A percentile compares a stretch with the other conserved stretches of the same genome.
Conservation (phyloP, 2,113 vertebrate genomes). For the Heterocephalus glaber region DNA sequence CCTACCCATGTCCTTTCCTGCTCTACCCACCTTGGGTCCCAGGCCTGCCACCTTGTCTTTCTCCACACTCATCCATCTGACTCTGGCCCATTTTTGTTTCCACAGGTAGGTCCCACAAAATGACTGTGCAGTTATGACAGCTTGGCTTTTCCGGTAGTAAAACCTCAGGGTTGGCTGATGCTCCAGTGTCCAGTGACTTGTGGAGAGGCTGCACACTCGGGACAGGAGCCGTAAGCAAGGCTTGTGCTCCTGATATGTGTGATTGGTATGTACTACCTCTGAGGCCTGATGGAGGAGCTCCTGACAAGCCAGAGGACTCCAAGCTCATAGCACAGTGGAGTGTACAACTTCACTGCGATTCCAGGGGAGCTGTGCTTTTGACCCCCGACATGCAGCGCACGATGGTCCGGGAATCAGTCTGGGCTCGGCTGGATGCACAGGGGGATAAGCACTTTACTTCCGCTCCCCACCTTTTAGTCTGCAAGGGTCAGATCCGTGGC, state of each 20-base stretch:
- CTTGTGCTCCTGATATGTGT: background rate
- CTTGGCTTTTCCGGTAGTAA: background rate
- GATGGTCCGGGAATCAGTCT: background rate
- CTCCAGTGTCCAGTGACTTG: background rate
- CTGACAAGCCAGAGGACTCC: background rate
- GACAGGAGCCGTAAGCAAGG: no score
- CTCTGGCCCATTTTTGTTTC: background rate
- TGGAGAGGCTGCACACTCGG: background rate
- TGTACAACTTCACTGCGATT: background rate
- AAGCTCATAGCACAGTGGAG: background rate
- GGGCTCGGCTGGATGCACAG: fast-evolving
- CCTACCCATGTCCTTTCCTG: background rate
- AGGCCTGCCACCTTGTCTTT: background rate
- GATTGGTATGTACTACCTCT: background rate
- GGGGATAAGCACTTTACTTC: background rate
- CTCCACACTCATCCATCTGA: background rate
- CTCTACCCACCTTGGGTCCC: background rate
- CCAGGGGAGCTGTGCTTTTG: background rate
- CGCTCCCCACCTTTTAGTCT: background rate
- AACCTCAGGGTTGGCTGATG: background rate
- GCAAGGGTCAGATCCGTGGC: background rate
- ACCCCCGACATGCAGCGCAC: background rate
- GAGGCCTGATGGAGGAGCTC: background rate
- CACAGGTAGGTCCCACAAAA: background rate
- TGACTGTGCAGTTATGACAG: background rate